Evolutionary conservation across 2,797 vertebrate species (phyloP).

Genomic region (Spinus pinus): DNA sequence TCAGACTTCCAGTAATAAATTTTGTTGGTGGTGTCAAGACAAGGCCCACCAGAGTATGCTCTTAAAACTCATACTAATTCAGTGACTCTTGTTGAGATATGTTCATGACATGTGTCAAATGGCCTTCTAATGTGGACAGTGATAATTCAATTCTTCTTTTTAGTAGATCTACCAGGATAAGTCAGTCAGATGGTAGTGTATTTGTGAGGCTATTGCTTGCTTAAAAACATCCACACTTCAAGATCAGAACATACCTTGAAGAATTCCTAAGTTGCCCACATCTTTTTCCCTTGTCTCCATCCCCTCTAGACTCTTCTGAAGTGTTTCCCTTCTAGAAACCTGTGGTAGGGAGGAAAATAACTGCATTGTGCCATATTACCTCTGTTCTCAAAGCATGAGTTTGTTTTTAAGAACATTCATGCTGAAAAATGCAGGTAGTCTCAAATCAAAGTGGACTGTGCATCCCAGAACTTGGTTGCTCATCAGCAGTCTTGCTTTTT

Average conservation of each 20-base stretch:
- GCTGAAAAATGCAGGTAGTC: neutral
- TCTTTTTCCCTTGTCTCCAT: neutral
- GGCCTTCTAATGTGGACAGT: neutral
- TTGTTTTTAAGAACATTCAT: neutral
- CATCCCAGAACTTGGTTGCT: neutral
- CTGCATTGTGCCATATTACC: neutral
- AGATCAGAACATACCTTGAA: neutral
- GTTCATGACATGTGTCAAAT: neutral
- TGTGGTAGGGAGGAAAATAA: neutral
- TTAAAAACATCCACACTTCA: neutral
- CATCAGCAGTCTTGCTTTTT: neutral
- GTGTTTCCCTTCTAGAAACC: neutral
- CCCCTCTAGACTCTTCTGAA: neutral
- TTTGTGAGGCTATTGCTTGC: neutral
- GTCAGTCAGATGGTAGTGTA: neutral
- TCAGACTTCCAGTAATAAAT: neutral
- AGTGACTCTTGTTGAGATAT: neutral
- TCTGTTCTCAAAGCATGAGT: neutral
- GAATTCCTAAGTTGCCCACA: neutral
- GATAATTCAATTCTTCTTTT: neutral
- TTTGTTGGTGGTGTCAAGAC: neutral
- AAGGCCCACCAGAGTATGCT: neutral
- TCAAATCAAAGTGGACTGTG: neutral
- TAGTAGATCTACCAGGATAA: neutral
- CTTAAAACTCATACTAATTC: neutral